These are phyloP conservation scores for Catocala sponsa DNA, from an alignment of 2,888 invertebrate genomes.

Conservation along the genomic window DNA sequence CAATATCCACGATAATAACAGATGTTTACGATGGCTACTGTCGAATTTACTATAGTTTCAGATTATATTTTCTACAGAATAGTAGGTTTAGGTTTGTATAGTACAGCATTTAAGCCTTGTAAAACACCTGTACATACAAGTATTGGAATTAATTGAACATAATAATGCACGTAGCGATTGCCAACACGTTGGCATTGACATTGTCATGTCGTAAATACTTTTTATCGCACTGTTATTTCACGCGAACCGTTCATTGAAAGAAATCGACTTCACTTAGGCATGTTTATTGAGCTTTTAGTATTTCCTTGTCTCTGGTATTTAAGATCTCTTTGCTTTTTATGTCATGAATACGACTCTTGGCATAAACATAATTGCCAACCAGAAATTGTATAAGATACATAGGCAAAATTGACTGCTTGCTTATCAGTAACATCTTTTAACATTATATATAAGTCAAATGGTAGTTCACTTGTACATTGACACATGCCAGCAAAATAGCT, in stretches of 20 bases:
- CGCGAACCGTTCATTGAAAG: conserved; percentile 4
- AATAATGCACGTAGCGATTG: not conserved
- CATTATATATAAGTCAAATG: too few relatives aligned
- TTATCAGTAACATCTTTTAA: too few relatives aligned
- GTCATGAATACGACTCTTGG: not conserved
- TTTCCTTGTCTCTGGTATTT: conserved; percentile 3
- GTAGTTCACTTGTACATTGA: too few relatives aligned
- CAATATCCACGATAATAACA: too few relatives aligned
- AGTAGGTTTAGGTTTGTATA: not conserved
- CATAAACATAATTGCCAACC: too few relatives aligned
- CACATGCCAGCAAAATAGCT: too few relatives aligned
- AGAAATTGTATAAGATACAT: too few relatives aligned
- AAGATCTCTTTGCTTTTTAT: not conserved
- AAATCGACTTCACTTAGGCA: too few relatives aligned
- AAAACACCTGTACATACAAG: not conserved
- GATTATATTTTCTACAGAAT: too few relatives aligned
- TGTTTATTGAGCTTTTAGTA: not conserved
- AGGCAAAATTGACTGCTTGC: too few relatives aligned
- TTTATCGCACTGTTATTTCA: conserved; percentile 6
- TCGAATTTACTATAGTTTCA: too few relatives aligned
- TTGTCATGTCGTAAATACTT: not conserved
- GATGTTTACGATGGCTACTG: too few relatives aligned
- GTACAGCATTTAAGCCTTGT: conserved; percentile 2
- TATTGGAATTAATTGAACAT: not conserved
- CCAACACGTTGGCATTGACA: conserved; percentile 11